A percentile compares a stretch with the other conserved stretches of the same genome.
Evolutionary conservation across 2,113 vertebrate genomes (phyloP).

Genomic region (Myxocyprinus asiaticus): DNA sequence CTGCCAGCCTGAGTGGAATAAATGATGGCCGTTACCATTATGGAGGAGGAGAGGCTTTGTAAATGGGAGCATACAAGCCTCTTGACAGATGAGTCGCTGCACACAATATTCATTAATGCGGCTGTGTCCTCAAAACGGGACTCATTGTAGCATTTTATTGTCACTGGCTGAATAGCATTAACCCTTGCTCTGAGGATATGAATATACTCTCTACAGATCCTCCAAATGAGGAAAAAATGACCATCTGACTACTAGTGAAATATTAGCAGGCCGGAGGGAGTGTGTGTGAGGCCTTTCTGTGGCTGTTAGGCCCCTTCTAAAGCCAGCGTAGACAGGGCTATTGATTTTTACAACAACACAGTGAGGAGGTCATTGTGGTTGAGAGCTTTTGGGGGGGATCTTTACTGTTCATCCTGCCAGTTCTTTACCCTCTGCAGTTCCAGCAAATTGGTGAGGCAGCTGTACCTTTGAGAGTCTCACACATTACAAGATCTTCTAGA

Average conservation of each 20-base stretch:
- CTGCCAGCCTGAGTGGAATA: constrained; percentile 54
- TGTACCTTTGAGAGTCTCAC: constrained; percentile 17
- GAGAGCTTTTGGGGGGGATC: constrained; percentile 38
- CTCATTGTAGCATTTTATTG: constrained; percentile 54
- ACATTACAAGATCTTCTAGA: constrained; percentile 18
- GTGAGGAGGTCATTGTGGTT: constrained; percentile 51
- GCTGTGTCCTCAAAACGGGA: constrained; percentile 49
- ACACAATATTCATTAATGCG: constrained; percentile 55
- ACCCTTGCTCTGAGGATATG: constrained; percentile 44
- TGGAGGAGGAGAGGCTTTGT: constrained; percentile 54
- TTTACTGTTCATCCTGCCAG: constrained; percentile 46
- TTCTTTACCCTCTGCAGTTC: constrained; percentile 45
- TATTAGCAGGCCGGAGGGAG: constrained; percentile 25
- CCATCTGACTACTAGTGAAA: constrained; percentile 41
- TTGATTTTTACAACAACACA: constrained; percentile 52
- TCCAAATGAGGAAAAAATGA: constrained; percentile 51
- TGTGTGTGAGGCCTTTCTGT: constrained; percentile 33
- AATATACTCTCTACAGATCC: constrained; percentile 46
- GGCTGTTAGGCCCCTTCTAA: constrained; percentile 41
- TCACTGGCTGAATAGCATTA: constrained; percentile 48
- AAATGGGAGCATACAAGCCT: constrained; percentile 57
- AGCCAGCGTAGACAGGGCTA: constrained; percentile 46
- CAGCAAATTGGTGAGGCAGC: constrained; percentile 46
- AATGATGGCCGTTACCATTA: constrained; percentile 53
- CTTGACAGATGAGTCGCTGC: constrained; percentile 56